Percentiles rank a stretch among this genome's conserved stretches.
These are phyloP conservation scores for Bagarius yarrelli DNA, from an alignment of 2,113 vertebrate species.

Conservation along the genomic window DNA sequence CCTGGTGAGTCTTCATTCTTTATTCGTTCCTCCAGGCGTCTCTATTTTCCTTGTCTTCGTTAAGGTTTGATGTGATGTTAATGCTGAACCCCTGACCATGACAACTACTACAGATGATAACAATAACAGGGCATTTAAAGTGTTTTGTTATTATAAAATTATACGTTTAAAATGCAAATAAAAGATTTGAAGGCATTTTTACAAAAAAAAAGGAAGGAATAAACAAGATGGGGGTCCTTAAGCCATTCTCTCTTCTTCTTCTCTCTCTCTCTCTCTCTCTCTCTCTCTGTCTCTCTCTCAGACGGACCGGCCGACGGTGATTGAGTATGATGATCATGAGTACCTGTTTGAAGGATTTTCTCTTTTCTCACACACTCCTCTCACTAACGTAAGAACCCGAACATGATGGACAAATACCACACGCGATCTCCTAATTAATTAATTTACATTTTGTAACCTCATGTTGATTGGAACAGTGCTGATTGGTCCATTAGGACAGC, in stretches of 20 bases:
- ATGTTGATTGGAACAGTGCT: not conserved
- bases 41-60: not conserved
- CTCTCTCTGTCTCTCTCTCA: slow-evolving; percentile 59
- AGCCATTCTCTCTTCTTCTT: not conserved
- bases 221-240: too few species aligned
- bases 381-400: slow-evolving; percentile 83
- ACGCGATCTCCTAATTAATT: too few species aligned
- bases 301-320: slow-evolving; percentile 95
- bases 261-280: not conserved
- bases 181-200: too few species aligned
- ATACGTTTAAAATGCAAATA: too few species aligned
- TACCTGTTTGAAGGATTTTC: slow-evolving; percentile 99
- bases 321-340: slow-evolving; percentile 98
- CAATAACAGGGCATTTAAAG: too few species aligned
- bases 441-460: too few species aligned
- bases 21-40: not conserved
- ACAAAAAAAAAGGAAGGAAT: too few species aligned
- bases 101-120: too few species aligned
- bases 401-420: not conserved
- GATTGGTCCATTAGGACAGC: not conserved
- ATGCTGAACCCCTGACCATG: not conserved
- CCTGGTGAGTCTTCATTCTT: slow-evolving; percentile 77
- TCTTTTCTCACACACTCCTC: slow-evolving; percentile 90
- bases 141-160: too few species aligned
- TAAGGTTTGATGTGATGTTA: not conserved